A percentile compares a stretch with the other conserved stretches of the same genome.
phyloP scores from a whole-genome alignment of 2,113 vertebrate species.

The Solea solea region DNA sequence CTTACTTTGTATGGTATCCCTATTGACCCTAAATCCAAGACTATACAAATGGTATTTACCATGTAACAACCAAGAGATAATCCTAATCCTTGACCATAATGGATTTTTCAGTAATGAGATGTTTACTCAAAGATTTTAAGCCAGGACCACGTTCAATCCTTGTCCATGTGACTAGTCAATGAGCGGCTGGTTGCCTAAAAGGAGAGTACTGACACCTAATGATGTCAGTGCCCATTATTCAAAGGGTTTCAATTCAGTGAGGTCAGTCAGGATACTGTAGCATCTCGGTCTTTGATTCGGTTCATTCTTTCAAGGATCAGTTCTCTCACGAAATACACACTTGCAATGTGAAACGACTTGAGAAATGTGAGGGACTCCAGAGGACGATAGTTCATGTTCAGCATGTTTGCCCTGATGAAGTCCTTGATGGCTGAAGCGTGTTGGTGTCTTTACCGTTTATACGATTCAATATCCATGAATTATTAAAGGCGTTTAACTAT shows the following conservation, averaged over 20 bases:
- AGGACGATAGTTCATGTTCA: too few species aligned
- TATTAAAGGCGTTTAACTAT: too few species aligned
- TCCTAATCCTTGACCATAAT: slow-evolving; percentile 30
- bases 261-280: too few species aligned
- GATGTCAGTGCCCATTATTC: neutral
- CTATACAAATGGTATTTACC: slow-evolving; percentile 21
- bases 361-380: too few species aligned
- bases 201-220: neutral
- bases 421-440: too few species aligned
- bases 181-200: neutral
- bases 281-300: too few species aligned
- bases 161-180: slow-evolving; percentile 13
- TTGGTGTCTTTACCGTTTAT: too few species aligned
- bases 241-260: neutral
- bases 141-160: slow-evolving; percentile 21
- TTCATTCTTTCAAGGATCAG: too few species aligned
- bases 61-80: slow-evolving; percentile 26
- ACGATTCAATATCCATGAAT: too few species aligned
- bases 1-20: slow-evolving; percentile 4
- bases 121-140: slow-evolving; percentile 21
- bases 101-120: slow-evolving; percentile 31
- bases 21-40: slow-evolving; percentile 24
- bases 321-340: too few species aligned
- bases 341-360: too few species aligned
- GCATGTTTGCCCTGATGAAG: too few species aligned